Base-by-base conservation (phyloP, 2,888 invertebrate genomes). In the Mimachlamys varia region DNA sequence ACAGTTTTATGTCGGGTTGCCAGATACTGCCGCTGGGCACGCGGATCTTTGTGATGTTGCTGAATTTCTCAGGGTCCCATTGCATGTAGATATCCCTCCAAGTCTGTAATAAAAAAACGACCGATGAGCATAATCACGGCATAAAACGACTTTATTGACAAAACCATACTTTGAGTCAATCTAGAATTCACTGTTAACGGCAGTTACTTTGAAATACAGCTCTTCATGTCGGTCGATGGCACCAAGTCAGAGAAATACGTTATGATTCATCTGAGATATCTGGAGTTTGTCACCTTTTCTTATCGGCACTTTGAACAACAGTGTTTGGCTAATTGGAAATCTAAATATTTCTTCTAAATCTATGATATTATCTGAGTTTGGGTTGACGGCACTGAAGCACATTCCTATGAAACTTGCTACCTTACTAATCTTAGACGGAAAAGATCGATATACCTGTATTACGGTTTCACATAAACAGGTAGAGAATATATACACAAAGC, bases 1-100 rank as follows among this genome's bases (percentile, higher is more conserved):
- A 96, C 12, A 96, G 93, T 91, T 95, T 95, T 76, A 96, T 95
- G 88, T 96, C 95, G 17, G 95, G 95, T 53, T 93, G 94, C 95
- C 95, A 96, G 13, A 96, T 94, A 58, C 93, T 93, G 12, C 93
- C 92, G n/a, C 93, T 94, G 2, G 95, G 95, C 1, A 96, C 95
- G 27, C 95, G 92, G 22, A 96, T 94, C 58, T 93, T 95, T 13
- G 93, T 94, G 49, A 96, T 95, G 91, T 95, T 95, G 17, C 94
- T 94, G 90, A 94, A 95, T n/a, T 94, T 92, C 17, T 90, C 91
- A 19, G 94, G 94, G 62, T 95, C 93, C 95, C 95, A 96, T n/a
- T 90, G 91, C 90, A 96, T 91, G 89, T 95, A 95, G 76, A 95
- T 94, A 90, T 96, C 95, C 17, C 93, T 93, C 95, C 95, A 96